Evolutionary conservation across 1,140 invertebrate genomes (phyloP), one percentile per base, ranked within the genome.

Genomic region (Artemia franciscana): DNA sequence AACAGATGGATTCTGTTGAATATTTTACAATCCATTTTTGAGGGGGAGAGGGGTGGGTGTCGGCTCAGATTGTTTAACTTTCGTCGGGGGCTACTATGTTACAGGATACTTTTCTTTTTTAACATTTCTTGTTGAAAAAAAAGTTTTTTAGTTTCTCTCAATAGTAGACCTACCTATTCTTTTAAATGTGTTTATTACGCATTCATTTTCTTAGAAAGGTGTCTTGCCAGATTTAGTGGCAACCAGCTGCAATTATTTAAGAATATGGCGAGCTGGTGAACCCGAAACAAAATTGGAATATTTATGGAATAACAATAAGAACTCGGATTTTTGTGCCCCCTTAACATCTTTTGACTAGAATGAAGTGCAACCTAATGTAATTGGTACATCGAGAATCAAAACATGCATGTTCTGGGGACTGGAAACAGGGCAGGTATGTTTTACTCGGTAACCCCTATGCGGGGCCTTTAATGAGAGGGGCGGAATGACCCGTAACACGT

Each of bases 321-420:
- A 97, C 71, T 95, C 92, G 4, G 94, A 98, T 72, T 99, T 98
- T 72, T 98, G 95, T 78, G 95, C 95, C 4, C 96, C 96, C 0
- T 75, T 99, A 3, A 99, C 96, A 9, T 97, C 92, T 4, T 98
- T 98, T 71, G 95, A 99, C 72, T 99, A 95, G 96, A 99, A 99
- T 73, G 95, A 98, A 78, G 88, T 98, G 0, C 96, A 99, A 77
- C 92, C 93, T 2, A 98, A 97, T 75, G 74, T 98, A 57, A 87
- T 99, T 58, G 95, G 94, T 5, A 98, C 95, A 9, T 96, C 92
- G 7, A 95, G 90, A 65, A 98, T 99, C 70, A 99, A 96, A 5
- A 99, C 96, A 0, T 99, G 96, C 71, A 99, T 96, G 27, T 98
- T 99, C 67, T 99, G 95, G 95, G 91, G 93, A 2, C 71, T 99